Conservation (phyloP, 2,113 vertebrate genomes). For the Paedocypris sp. region DNA sequence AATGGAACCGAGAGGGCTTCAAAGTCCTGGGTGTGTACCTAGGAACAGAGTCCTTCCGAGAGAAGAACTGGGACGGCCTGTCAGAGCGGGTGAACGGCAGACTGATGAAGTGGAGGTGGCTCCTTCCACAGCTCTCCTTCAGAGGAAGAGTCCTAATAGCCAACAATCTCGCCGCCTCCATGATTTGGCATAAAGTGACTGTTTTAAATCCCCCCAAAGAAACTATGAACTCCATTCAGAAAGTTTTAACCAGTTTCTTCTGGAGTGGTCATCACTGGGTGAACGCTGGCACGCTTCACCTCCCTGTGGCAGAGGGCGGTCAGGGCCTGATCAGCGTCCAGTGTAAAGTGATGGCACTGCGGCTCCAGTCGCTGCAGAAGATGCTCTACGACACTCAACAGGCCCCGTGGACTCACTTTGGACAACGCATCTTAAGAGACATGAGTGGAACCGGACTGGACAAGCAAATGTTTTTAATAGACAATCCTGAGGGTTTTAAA, state of each 20-base stretch:
- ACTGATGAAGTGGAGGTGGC: neutral
- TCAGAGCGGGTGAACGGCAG: neutral
- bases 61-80: neutral
- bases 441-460: neutral
- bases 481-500: neutral
- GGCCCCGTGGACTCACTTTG: neutral
- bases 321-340: neutral
- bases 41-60: neutral
- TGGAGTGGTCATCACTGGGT: neutral
- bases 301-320: neutral
- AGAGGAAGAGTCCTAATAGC: neutral
- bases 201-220: neutral
- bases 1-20: neutral
- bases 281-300: neutral
- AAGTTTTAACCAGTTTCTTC: neutral
- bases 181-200: neutral
- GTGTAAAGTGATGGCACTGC: neutral
- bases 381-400: neutral
- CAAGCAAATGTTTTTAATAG: neutral
- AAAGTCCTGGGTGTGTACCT: neutral
- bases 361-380: neutral
- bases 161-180: neutral
- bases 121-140: neutral
- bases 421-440: neutral
- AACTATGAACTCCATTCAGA: neutral